phyloP scores from a whole-genome alignment of 2,888 invertebrate species.

The Lissocephala sabroskyi region DNA sequence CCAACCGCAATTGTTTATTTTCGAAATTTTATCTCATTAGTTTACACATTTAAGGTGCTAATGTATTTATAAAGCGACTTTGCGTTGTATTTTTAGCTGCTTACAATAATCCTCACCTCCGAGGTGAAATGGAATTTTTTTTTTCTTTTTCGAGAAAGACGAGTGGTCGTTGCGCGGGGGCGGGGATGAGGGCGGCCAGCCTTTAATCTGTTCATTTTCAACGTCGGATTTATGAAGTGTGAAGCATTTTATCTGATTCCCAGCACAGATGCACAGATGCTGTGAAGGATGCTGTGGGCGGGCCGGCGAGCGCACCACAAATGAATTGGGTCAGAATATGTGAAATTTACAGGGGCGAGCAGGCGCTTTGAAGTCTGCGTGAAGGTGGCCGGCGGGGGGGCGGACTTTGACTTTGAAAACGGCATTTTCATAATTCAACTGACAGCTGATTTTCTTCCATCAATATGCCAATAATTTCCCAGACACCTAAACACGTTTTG shows the following conservation, averaged over 20 bases:
- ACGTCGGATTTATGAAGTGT: constrained; percentile 55
- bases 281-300: too few species aligned
- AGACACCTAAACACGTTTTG: constrained; percentile 19
- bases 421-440: constrained; percentile 44
- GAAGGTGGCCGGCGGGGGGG: too few species aligned
- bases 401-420: constrained; percentile 28
- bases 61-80: constrained; percentile 61
- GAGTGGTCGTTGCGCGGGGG: too few species aligned
- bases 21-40: constrained; percentile 9
- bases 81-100: constrained; percentile 44
- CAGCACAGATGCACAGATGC: too few species aligned
- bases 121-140: constrained; percentile 12
- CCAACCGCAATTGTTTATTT: too few species aligned
- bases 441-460: constrained; percentile 39
- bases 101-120: not conserved
- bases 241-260: constrained; percentile 55
- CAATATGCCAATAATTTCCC: constrained; percentile 46
- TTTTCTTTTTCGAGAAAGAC: constrained; percentile 12
- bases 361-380: constrained; percentile 43
- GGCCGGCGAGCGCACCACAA: constrained; percentile 2
- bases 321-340: constrained; percentile 49
- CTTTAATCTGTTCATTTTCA: constrained; percentile 61
- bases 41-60: constrained; percentile 46
- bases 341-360: constrained; percentile 20
- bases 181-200: constrained; percentile 15